These are phyloP conservation scores for Edolisoma coerulescens DNA, from an alignment of 2,113 vertebrate species.

Conservation along the genomic window DNA sequence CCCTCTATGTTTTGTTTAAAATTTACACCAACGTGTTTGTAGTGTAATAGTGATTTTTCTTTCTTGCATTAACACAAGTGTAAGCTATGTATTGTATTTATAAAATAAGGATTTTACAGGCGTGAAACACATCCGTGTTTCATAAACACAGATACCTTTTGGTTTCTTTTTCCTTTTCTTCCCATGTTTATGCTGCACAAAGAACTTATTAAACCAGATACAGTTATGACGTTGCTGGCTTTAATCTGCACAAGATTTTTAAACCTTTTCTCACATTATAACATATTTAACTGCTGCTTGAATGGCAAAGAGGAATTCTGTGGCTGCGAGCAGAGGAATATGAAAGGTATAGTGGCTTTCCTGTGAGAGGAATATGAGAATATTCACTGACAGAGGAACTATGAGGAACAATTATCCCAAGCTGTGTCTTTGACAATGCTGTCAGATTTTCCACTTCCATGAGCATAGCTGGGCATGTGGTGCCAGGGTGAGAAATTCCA, in stretches of 20 bases:
- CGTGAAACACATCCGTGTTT: neutral
- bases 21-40: neutral
- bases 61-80: neutral
- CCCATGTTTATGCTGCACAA: neutral
- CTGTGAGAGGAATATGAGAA: conserved; percentile 59
- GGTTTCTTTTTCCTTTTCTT: neutral
- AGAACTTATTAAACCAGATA: neutral
- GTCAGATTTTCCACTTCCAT: conserved; percentile 71
- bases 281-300: neutral
- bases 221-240: neutral
- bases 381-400: conserved; percentile 56
- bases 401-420: conserved; percentile 65
- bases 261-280: neutral
- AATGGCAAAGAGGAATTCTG: conserved; percentile 17
- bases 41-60: neutral
- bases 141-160: neutral
- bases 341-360: conserved; percentile 48
- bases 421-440: conserved; percentile 58
- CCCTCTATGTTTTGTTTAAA: neutral
- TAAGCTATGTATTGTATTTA: neutral
- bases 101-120: neutral
- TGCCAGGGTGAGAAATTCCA: conserved; percentile 60
- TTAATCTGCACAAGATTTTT: neutral
- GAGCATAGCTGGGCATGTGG: conserved; percentile 59
- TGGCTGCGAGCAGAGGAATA: conserved; percentile 2